Base-by-base conservation (phyloP, 1,140 invertebrate species). In the Monomorium pharaonis region DNA sequence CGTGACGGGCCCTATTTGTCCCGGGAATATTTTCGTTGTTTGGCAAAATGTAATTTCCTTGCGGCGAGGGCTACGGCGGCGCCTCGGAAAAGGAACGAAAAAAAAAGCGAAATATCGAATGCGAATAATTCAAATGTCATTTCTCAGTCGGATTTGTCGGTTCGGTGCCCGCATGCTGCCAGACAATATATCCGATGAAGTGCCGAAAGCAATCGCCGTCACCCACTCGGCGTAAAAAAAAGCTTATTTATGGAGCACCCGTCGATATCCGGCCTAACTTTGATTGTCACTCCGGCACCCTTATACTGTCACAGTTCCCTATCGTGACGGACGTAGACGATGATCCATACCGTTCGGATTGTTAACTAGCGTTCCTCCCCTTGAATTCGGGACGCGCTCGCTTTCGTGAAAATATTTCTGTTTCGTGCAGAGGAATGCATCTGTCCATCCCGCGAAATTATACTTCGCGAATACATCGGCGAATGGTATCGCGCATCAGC, bases 121-220 rank as follows among this genome's bases (percentile, higher is more conserved):
- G 72, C 78, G 74, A 84, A 89, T 89, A 86, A 89, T 86, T 89
- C 77, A 89, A 89, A 88, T 69, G 49, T 86, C 83, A 33, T 27
- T 42, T 72, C 56, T 67, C 24, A 54, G 18, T 47, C 69, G 69
- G 49, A 60, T 67, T 88, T 88, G 76, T 75, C 51, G 42, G 80
- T 56, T 56, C 72, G 16, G 42, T 37, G 44, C 33, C 69, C 49
- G 78, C 70, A 70, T 67, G 24, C 24, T 49, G 51, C 14, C 69
- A 33, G 27, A 62, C 37, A 65, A n/a, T 30, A 86, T 86, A 84
- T 86, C 58, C 84, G 87, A 54, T 49, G 72, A 76, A 86, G 77
- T 74, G 84, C 77, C 84, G 77, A 88, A 84, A 88, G 84, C 87
- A 86, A 88, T 89, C 88, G 87, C 33, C 87, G 72, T 86, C 77